Base-by-base conservation (phyloP, 2,113 vertebrate species). In the Poecilia latipinna region DNA sequence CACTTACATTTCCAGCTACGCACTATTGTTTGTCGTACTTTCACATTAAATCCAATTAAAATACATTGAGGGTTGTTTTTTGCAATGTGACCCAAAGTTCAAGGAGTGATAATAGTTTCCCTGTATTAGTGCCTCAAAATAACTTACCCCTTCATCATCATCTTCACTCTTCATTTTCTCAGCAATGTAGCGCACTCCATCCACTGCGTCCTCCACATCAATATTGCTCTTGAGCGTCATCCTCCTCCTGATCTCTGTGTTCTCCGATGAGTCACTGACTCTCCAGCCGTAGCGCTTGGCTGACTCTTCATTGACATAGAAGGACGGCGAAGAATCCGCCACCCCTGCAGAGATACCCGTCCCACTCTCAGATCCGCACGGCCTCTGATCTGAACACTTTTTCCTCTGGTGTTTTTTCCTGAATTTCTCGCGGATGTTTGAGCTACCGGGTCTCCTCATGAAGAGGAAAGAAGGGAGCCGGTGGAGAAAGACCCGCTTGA, bases 151-250 rank as follows among this genome's bases (percentile, higher is more conserved):
- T 83, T 95, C 94, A 78, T 95, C 94, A 51, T 95, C 92, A 80
- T 95, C 95, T 70, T 95, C 94, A 4, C 76, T 94, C 89, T 94
- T 95, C 94, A 95, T 93, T 83, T 95, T 95, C 65, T 95, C 94
- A 10, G 95, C 94, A 1, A 96, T 93, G 77, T 95, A 95, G 64
- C 91, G 90, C 7, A 96, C 95, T 1, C 94, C 94, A 24, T 94
- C 93, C 61, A 95, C 91, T 0, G 94, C 95, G 57, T 95, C 94
- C 75, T 94, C 92, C 72, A 94, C 71, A 26, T 94, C 92, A 10
- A 90, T 91, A 68, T 92, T 90, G 69, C 87, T 83, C 78, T 93
- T 94, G 8, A 94, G 78, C 0, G 91, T 91, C 87, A 91, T 80
- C 68, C 94, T 89, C 87, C 84, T 93, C 54, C 95, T 92, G 83